These are phyloP conservation scores for Drosophila mercatorum DNA, from an alignment of 2,888 invertebrate genomes.

Conservation along the genomic window DNA sequence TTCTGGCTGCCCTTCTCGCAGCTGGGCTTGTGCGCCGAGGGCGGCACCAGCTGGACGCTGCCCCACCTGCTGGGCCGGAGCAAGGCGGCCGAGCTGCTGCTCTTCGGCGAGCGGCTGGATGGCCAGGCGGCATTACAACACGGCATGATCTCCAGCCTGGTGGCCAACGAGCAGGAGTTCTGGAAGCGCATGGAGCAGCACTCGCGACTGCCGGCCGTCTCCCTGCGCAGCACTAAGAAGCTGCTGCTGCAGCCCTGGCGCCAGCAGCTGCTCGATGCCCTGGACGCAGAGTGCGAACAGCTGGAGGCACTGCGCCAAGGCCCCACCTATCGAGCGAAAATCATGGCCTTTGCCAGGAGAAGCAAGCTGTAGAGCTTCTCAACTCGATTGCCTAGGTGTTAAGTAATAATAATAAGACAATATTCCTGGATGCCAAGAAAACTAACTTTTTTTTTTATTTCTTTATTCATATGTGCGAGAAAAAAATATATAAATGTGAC, in stretches of 20 bases:
- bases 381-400: not conserved
- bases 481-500: not conserved
- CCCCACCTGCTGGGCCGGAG: conserved; percentile 92
- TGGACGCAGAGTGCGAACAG: conserved; percentile 88
- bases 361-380: conserved; percentile 6
- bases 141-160: conserved; percentile 92
- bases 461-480: not conserved
- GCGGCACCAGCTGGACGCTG: conserved; percentile 93
- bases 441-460: not conserved
- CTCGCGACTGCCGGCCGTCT: conserved; percentile 86
- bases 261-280: conserved; percentile 87
- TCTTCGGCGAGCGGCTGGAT: conserved; percentile 91
- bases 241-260: conserved; percentile 87
- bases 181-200: conserved; percentile 86
- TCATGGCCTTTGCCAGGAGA: conserved; percentile 44
- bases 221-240: conserved; percentile 89
- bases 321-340: conserved; percentile 38
- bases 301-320: conserved; percentile 82
- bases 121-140: conserved; percentile 91
- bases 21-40: conserved; percentile 94
- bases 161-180: conserved; percentile 87
- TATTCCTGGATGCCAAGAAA: not conserved
- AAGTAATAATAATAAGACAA: not conserved
- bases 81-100: conserved; percentile 88
- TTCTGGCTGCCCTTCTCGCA: conserved; percentile 95